Base-by-base conservation (phyloP, 2,888 invertebrate genomes). In the Eupithecia subumbrata region DNA sequence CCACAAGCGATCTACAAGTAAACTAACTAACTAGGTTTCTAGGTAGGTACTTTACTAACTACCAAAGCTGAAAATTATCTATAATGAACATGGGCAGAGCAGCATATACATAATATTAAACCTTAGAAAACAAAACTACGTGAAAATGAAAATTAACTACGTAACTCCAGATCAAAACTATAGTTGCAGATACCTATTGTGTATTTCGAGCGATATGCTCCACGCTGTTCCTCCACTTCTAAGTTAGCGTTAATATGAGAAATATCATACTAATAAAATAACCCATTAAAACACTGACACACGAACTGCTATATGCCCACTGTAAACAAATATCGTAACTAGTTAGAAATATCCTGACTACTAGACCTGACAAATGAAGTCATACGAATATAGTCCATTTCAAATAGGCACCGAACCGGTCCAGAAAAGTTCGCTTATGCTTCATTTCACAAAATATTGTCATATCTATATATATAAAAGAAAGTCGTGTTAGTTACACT, bases 211-310 rank as follows among this genome's bases (percentile, higher is more conserved):
- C 72, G 82, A 79, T 75, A 82, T 73, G 40, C 76, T 79, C 79
- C 80, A 82, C 80, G 82, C 79, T 37, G 82, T 80, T 66, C 82
- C 82, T 68, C 82, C 82, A 71, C 77, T 79, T 80, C 82, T 82
- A 82, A 77, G 74, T 79, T 76, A 80, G 79, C 79, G 43, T 40
- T 43, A 68, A 43, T n/a, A 43, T 60, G 25, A 79, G 76, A 76
- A 77, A 73, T 68, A 37, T 73, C 22, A 77, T 30, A 75, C 70
- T 72, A 60, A 70, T 40, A 71, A 67, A 68, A 70, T 40, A 71
- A 67, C 37, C n/a, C n/a, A 67, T 67, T 67, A 67, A 8, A 11
- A 34, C 37, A 37, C n/a, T n/a, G n/a, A 0, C 5, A 67, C 66
- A 67, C 1, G 66, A 67, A 67, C 66, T 37, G 66, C 16, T 66